Conservation (phyloP, 2,888 invertebrate species). For the Anodontia alba region DNA sequence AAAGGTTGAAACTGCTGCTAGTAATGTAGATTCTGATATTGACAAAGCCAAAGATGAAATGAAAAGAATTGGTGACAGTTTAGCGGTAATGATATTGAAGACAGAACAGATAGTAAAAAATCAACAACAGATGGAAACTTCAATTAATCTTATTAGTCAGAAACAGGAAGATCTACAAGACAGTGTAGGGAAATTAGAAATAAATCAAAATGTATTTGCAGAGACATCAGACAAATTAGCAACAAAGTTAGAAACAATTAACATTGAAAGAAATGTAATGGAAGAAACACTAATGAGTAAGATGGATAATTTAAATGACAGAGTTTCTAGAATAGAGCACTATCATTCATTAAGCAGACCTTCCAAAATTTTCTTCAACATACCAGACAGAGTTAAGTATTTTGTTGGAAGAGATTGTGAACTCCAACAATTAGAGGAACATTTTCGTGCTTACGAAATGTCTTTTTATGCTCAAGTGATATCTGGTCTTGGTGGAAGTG, state of each 20-base stretch:
- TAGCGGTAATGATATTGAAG: not conserved
- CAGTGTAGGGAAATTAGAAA: not conserved
- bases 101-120: not conserved
- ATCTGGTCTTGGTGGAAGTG: conserved; percentile 52
- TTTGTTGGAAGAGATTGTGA: conserved; percentile 34
- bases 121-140: not conserved
- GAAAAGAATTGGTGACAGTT: not conserved
- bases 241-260: not conserved
- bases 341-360: not conserved
- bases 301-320: not conserved
- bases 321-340: not conserved
- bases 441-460: not conserved
- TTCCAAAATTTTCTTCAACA: conserved; percentile 32
- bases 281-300: not conserved
- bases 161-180: not conserved
- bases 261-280: not conserved
- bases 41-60: not conserved
- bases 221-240: not conserved
- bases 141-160: not conserved
- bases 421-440: not conserved
- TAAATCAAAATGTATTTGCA: not conserved
- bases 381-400: conserved; percentile 19
- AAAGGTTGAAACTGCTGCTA: not conserved
- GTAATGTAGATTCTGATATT: not conserved
- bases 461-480: conserved; percentile 15